Evolutionary conservation across 2,888 invertebrate genomes (phyloP).

Genomic region (Sminthurinus aureus): DNA sequence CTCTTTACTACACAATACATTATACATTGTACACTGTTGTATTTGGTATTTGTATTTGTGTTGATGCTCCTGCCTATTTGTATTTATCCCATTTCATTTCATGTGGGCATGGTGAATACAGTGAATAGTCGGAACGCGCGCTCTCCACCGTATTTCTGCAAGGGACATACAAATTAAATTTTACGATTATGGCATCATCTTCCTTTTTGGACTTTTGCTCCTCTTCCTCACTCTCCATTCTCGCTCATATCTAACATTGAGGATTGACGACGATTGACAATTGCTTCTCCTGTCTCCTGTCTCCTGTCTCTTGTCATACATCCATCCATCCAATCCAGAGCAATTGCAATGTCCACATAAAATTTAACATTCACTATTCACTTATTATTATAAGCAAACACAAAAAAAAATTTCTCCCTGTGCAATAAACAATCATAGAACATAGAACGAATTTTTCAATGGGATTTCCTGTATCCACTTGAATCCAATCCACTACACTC

Average conservation of each 20-base stretch:
- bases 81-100: slow-evolving; percentile 29
- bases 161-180: slow-evolving; percentile 42
- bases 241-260: no score
- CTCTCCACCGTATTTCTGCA: not conserved
- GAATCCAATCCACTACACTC: not conserved
- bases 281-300: not conserved
- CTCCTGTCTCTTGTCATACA: not conserved
- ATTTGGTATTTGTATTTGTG: not conserved
- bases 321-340: not conserved
- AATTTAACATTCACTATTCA: not conserved
- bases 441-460: not conserved
- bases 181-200: slow-evolving; percentile 42
- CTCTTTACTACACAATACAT: not conserved
- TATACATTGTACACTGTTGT: not conserved
- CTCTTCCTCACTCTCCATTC: not conserved
- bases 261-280: no score
- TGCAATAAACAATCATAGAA: not conserved
- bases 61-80: slow-evolving; percentile 6
- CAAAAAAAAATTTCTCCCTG: not conserved
- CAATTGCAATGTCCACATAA: not conserved
- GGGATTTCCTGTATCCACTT: not conserved
- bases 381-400: not conserved
- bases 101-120: not conserved
- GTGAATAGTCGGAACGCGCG: not conserved
- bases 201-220: slow-evolving; percentile 18